Evolutionary conservation across 2,113 vertebrate species (phyloP), one percentile per base, ranked within the genome.

Genomic region (Rhadina sibilatrix): DNA sequence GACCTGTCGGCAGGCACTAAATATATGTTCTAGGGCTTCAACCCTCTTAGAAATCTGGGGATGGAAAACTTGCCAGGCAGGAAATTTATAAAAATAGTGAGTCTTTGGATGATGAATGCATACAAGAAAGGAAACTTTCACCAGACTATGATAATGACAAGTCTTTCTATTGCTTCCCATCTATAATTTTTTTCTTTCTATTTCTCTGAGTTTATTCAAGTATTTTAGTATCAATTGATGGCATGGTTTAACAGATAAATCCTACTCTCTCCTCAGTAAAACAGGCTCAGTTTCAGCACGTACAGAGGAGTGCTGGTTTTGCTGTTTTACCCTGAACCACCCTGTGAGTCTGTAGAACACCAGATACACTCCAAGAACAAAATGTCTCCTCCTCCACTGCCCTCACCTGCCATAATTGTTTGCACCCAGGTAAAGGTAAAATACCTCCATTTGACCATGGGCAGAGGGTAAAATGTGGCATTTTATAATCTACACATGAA

Each of bases 11-110:
- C 91, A 94, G 65, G 70, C 95, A 50, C 87, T 97, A 97, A 97
- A 97, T 97, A 92, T 93, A 97, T 90, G 85, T 96, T 93, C 87
- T 78, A 76, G 91, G 89, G 92, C 92, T 97, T 96, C 94, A 97
- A 94, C 84, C 90, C 75, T 94, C 87, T 94, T 35, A 65, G 87
- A 89, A 93, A 94, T 90, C 88, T 74, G 47, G 31, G 80, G 65
- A 94, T 87, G 89, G 83, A 97, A 97, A 94, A 93, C 82, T 96
- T 96, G 86, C 93, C 93, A 97, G 68, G 77, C 72, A 94, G 86
- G 77, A 89, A 93, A 95, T 93, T 93, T 49, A 92, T 95, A 92
- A 95, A 96, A 94, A 74, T 50, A 75, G 23, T 0, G 6, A 92
- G 60, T 83, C 74, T 91, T 89, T 65, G 12, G 75, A 71, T 88